Evolutionary conservation across 2,888 invertebrate genomes (phyloP).

Genomic region (Noctua janthina): DNA sequence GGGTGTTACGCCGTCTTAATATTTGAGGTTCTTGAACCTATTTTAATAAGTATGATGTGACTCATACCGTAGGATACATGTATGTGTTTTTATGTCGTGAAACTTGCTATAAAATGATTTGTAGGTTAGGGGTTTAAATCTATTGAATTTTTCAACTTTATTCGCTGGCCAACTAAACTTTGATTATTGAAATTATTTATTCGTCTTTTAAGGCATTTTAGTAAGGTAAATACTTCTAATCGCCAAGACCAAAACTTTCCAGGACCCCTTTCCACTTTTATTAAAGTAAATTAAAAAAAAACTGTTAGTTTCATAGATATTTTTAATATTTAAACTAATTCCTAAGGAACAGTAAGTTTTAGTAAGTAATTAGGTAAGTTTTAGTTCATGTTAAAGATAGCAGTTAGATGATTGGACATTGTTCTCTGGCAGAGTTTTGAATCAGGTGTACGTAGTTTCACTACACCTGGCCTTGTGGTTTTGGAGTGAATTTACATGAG

Average conservation of each 20-base stretch:
- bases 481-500: background rate
- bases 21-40: slow-evolving; percentile 43
- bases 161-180: background rate
- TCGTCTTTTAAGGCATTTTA: background rate
- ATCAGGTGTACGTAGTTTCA: slow-evolving; percentile 14
- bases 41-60: slow-evolving; percentile 52
- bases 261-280: background rate
- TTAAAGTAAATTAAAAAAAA: background rate
- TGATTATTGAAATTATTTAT: background rate
- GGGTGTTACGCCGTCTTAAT: slow-evolving; percentile 42
- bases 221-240: background rate
- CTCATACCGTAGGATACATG: background rate
- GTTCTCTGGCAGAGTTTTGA: slow-evolving; percentile 47
- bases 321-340: slow-evolving; percentile 60
- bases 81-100: background rate
- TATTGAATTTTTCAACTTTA: background rate
- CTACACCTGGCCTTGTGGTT: background rate
- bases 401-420: slow-evolving; percentile 60
- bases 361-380: slow-evolving; percentile 22
- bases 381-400: slow-evolving; percentile 51
- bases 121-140: background rate
- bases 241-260: background rate
- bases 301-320: slow-evolving; percentile 43
- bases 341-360: slow-evolving; percentile 8
- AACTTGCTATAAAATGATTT: background rate